Evolutionary conservation across 2,797 vertebrate genomes (phyloP).

Genomic region (Sebastes aleutianus): DNA sequence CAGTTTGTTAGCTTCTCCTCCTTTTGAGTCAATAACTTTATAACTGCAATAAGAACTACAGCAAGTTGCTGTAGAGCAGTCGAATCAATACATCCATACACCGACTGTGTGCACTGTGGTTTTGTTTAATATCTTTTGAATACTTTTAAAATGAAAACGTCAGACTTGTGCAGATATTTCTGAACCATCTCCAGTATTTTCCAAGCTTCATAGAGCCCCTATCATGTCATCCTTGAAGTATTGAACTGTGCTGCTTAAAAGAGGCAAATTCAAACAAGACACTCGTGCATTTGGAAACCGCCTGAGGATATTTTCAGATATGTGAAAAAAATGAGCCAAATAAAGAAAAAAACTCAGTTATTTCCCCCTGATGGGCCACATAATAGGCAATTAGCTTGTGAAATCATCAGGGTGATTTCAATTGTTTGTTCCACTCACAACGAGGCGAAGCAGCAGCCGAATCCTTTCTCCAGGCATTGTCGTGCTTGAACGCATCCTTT

Average conservation of each 20-base stretch:
- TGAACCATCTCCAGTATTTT: not conserved
- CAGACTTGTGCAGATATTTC: not conserved
- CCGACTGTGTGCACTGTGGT: not conserved
- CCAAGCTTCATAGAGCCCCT: not conserved
- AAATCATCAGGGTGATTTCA: slow-evolving; percentile 48
- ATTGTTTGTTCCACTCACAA: slow-evolving; percentile 60
- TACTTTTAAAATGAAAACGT: not conserved
- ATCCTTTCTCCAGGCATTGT: slow-evolving; percentile 53
- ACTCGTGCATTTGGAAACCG: slow-evolving; percentile 5
- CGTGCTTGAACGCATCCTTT: slow-evolving; percentile 41
- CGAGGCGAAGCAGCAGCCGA: slow-evolving; percentile 42
- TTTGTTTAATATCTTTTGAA: not conserved
- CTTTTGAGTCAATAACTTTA: not conserved
- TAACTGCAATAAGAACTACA: not conserved
- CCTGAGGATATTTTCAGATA: slow-evolving; percentile 44
- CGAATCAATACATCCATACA: not conserved
- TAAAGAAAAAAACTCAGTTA: slow-evolving; percentile 25
- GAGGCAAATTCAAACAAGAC: slow-evolving; percentile 27
- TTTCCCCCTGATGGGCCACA: slow-evolving; percentile 53
- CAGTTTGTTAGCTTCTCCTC: not conserved
- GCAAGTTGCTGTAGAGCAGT: not conserved
- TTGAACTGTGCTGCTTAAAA: slow-evolving; percentile 3
- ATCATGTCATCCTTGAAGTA: slow-evolving; percentile 10
- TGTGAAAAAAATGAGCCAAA: slow-evolving; percentile 28
- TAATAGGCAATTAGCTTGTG: slow-evolving; percentile 70